Conservation (phyloP, 2,888 invertebrate genomes). For the Patella ulyssiponensis region DNA sequence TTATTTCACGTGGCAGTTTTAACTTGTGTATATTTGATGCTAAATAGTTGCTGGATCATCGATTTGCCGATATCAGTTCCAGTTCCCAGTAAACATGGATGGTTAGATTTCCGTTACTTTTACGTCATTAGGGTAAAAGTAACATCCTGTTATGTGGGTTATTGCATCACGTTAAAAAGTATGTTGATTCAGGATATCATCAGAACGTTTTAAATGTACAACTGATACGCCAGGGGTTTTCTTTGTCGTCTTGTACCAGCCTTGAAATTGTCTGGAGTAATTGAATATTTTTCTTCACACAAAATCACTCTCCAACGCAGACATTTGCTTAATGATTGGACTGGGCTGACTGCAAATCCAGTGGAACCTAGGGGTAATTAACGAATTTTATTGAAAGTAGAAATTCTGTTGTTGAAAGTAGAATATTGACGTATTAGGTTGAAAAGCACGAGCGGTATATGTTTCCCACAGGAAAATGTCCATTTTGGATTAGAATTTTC, state of each 20-base stretch:
- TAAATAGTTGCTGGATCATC: slow-evolving; percentile 10
- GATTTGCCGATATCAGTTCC: neutral
- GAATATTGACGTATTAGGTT: too few species aligned
- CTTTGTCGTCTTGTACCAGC: slow-evolving; percentile 3
- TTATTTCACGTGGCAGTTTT: slow-evolving; percentile 13
- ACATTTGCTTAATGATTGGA: too few species aligned
- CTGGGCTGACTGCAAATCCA: too few species aligned
- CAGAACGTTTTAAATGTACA: neutral
- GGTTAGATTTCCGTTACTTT: too few species aligned
- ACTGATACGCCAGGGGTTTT: neutral
- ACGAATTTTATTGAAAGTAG: too few species aligned
- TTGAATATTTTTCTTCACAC: slow-evolving; percentile 14
- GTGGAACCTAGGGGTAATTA: too few species aligned
- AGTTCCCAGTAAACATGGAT: neutral
- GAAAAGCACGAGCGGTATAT: too few species aligned
- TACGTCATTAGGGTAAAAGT: too few species aligned
- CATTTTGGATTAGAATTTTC: too few species aligned
- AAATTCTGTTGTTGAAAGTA: too few species aligned
- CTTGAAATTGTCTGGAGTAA: slow-evolving; percentile 13
- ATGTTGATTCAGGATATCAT: slow-evolving; percentile 3
- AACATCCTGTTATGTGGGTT: too few species aligned
- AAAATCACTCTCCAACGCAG: neutral
- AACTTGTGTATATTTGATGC: neutral
- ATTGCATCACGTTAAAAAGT: neutral
- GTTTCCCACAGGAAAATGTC: too few species aligned